Percentiles rank a stretch among this genome's conserved stretches.
Conservation (phyloP, 1,140 invertebrate genomes). For the Pseudomyrmex sp. region DNA sequence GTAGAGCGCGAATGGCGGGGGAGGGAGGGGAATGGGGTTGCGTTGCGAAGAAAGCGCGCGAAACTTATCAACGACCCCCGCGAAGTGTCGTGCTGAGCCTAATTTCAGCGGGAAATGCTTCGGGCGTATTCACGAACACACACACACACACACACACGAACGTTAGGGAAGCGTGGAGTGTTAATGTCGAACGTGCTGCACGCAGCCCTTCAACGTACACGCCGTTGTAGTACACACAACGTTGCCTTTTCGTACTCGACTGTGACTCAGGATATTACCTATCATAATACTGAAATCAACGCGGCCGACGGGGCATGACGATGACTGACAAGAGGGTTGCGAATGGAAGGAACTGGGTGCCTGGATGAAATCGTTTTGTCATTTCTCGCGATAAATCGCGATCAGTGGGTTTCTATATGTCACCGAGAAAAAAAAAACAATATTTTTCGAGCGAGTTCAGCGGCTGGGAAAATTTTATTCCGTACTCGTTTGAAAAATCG, state of each 20-base stretch:
- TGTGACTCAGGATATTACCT: constrained; percentile 81
- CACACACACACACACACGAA: background rate
- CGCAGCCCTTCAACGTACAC: constrained; percentile 40
- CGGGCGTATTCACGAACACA: constrained; percentile 43
- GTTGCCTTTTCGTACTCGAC: constrained; percentile 70
- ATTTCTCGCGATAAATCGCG: constrained; percentile 48
- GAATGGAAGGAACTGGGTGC: constrained; percentile 43
- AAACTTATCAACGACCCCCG: constrained; percentile 56
- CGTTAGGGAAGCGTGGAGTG: constrained; percentile 9
- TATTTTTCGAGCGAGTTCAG: background rate
- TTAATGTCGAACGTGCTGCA: constrained; percentile 55
- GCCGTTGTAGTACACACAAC: constrained; percentile 29
- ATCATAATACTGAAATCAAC: constrained; percentile 73
- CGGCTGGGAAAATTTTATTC: constrained; percentile 22
- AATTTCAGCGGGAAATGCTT: constrained; percentile 64
- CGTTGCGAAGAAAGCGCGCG: constrained; percentile 39
- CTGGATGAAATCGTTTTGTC: constrained; percentile 62
- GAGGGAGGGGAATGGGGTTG: background rate
- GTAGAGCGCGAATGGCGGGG: too few species aligned
- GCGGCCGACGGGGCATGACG: constrained; percentile 45
- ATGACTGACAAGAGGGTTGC: constrained; percentile 60
- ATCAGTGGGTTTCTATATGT: background rate
- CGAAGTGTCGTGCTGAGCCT: constrained; percentile 62
- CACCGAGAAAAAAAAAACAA: background rate
- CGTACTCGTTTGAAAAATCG: background rate